phyloP scores from a whole-genome alignment of 2,888 invertebrate species.

The Napeogenes sylphis region DNA sequence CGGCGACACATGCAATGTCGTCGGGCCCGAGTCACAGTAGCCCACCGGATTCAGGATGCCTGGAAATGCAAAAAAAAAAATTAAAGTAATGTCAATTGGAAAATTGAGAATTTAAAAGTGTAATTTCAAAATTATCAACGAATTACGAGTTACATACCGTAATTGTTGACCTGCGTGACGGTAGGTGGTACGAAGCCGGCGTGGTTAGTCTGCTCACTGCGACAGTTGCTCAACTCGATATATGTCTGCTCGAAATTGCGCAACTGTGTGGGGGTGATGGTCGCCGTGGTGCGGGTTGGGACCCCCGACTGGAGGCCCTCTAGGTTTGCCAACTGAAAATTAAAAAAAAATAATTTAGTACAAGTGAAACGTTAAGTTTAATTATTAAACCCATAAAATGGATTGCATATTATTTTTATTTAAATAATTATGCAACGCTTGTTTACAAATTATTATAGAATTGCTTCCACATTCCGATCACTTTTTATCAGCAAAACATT shows the following conservation, averaged over 20 bases:
- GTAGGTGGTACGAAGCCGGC: conserved; percentile 95
- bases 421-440: conserved; percentile 55
- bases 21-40: conserved; percentile 70
- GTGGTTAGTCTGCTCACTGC: conserved; percentile 87
- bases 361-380: background rate
- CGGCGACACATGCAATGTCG: conserved; percentile 76
- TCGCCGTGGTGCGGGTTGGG: conserved; percentile 94
- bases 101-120: conserved; percentile 8
- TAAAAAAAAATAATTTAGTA: conserved; percentile 32
- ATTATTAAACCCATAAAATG: no score
- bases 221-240: conserved; percentile 89
- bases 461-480: conserved; percentile 68
- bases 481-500: conserved; percentile 62
- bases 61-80: conserved; percentile 39
- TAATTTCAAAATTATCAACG: no score
- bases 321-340: conserved; percentile 87
- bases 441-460: conserved; percentile 45
- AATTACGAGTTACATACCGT: conserved; percentile 57
- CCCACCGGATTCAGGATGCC: conserved; percentile 71
- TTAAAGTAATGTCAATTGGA: background rate
- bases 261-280: conserved; percentile 95
- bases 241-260: conserved; percentile 95
- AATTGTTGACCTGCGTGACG: conserved; percentile 71
- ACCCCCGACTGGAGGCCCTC: conserved; percentile 93
- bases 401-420: background rate